Percentiles rank a stretch among this genome's conserved stretches.
Evolutionary conservation across 2,888 invertebrate genomes (phyloP).

Genomic region (Sinohyriopsis cumingii): DNA sequence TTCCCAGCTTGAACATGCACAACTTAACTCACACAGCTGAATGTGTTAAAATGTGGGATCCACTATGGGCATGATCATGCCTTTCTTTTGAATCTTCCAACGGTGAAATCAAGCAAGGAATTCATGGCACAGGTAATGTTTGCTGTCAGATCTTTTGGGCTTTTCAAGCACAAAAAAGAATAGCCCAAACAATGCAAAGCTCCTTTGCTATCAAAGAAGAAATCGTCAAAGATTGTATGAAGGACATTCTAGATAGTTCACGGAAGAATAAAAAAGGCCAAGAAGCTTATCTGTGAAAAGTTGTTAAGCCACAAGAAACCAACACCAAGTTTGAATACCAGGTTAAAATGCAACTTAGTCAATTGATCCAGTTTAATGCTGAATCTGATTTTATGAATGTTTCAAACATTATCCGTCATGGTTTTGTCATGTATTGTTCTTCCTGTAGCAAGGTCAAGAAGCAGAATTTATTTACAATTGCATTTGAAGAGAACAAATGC

Average conservation of each 20-base stretch:
- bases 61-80: slow-evolving; percentile 25
- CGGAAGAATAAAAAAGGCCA: slow-evolving; percentile 2
- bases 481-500: slow-evolving; percentile 1
- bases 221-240: background rate
- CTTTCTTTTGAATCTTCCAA: slow-evolving; percentile 33
- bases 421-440: slow-evolving; percentile 9
- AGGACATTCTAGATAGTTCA: no score
- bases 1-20: slow-evolving; percentile 27
- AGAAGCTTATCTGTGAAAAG: slow-evolving; percentile 5
- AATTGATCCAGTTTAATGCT: background rate
- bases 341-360: background rate
- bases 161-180: slow-evolving; percentile 24
- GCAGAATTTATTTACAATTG: slow-evolving; percentile 9
- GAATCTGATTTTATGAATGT: background rate
- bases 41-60: slow-evolving; percentile 23
- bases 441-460: slow-evolving; percentile 5
- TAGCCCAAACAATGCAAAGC: background rate
- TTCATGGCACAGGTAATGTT: slow-evolving; percentile 20
- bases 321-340: background rate
- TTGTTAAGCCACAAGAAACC: slow-evolving; percentile 1
- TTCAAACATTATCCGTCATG: slow-evolving; percentile 1
- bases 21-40: slow-evolving; percentile 18
- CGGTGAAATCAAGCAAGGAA: slow-evolving; percentile 15
- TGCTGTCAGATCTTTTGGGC: slow-evolving; percentile 26
- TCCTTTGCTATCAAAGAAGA: background rate